A percentile compares a stretch with the other conserved stretches of the same genome.
phyloP scores from a whole-genome alignment of 2,113 vertebrate genomes.

The Phaethornis superciliosus region DNA sequence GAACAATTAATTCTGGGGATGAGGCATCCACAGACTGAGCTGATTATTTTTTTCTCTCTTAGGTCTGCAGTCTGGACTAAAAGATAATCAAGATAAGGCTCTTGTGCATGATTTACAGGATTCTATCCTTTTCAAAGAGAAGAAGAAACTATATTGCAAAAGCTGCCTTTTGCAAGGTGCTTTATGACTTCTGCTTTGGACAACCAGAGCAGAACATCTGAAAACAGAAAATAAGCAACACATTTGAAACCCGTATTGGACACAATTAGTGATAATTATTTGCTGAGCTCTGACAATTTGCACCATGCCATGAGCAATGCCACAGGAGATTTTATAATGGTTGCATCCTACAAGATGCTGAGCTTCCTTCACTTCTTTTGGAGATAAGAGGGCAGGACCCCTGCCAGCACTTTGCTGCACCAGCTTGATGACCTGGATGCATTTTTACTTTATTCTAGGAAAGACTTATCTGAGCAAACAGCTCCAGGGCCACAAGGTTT shows the following conservation, averaged over 20 bases:
- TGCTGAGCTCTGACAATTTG: neutral
- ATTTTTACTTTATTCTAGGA: neutral
- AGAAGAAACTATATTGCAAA: neutral
- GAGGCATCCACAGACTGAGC: neutral
- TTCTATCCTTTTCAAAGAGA: neutral
- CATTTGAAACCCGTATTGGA: neutral
- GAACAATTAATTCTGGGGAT: conserved; percentile 30
- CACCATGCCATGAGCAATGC: neutral
- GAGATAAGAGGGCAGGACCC: neutral
- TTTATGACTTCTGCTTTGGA: neutral
- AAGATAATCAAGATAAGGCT: neutral
- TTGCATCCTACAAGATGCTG: neutral
- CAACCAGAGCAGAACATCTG: neutral
- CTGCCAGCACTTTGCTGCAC: neutral
- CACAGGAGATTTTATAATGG: neutral
- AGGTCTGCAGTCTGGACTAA: neutral
- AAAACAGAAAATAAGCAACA: neutral
- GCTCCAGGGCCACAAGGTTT: neutral
- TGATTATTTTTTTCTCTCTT: conserved; percentile 27
- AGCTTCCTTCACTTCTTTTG: neutral
- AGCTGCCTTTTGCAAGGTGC: neutral
- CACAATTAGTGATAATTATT: neutral
- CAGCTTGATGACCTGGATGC: neutral
- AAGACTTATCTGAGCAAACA: neutral
- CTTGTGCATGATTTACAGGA: neutral